phyloP scores from a whole-genome alignment of 1,140 invertebrate species.

The Drosophila kikkawai region DNA sequence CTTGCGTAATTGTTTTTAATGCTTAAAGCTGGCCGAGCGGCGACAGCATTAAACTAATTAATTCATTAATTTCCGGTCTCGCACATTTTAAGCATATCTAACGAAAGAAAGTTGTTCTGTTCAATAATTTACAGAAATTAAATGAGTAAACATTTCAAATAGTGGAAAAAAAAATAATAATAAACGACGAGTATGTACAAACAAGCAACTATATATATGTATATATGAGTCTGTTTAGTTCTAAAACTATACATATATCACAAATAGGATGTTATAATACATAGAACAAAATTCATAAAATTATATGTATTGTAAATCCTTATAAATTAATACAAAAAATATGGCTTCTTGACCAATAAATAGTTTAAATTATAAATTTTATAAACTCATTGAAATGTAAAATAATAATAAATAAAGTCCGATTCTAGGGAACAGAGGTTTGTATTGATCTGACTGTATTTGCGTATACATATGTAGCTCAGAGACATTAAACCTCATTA shows the following conservation, averaged over 20 bases:
- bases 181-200: no score
- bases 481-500: constrained; percentile 27
- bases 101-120: constrained; percentile 14
- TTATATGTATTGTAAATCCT: no score
- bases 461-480: constrained; percentile 3
- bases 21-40: constrained; percentile 27
- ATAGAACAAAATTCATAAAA: no score
- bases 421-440: neutral
- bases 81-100: constrained; percentile 55
- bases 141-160: neutral
- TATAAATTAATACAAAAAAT: no score
- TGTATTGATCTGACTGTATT: constrained; percentile 9
- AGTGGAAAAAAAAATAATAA: neutral
- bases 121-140: constrained; percentile 10
- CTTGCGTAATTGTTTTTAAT: constrained; percentile 61
- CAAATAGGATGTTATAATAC: no score
- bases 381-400: neutral
- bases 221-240: no score
- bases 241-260: no score
- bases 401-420: neutral
- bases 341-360: no score
- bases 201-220: no score
- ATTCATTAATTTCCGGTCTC: constrained; percentile 49
- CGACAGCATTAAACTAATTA: constrained; percentile 67
- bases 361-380: neutral